phyloP scores from a whole-genome alignment of 64 coral and sea anemone genomes.

The Acropora tenuis region DNA sequence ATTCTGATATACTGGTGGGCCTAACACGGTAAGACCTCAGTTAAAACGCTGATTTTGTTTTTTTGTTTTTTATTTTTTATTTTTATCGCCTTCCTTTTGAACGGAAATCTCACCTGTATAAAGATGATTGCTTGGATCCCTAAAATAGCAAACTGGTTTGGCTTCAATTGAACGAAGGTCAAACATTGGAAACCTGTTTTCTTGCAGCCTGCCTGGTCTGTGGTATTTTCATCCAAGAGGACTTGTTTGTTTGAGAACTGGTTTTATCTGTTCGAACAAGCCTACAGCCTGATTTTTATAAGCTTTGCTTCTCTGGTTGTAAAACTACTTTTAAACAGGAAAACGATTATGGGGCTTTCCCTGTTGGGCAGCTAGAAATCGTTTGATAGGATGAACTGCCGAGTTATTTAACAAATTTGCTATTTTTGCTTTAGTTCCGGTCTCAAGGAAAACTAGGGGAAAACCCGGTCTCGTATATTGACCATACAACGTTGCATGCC shows the following conservation, averaged over 20 bases:
- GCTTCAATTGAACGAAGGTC: background rate
- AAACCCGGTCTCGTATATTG: background rate
- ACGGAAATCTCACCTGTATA: slow-evolving; percentile 6
- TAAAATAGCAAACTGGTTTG: background rate
- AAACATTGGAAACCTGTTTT: slow-evolving; percentile 2
- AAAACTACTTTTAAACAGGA: background rate
- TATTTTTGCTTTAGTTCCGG: no score
- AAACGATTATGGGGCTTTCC: background rate
- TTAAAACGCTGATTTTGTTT: background rate
- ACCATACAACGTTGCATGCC: no score
- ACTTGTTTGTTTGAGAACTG: background rate
- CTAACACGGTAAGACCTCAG: background rate
- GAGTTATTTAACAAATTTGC: background rate
- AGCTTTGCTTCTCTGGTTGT: background rate
- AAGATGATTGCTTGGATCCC: background rate
- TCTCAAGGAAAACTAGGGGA: background rate
- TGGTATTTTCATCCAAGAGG: no score
- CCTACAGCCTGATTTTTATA: slow-evolving; percentile 4
- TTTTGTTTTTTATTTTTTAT: no score
- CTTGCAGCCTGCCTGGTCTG: no score
- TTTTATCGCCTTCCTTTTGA: background rate
- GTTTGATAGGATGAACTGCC: background rate
- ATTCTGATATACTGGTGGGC: background rate
- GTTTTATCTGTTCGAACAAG: slow-evolving; percentile 12
- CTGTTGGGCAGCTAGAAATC: slow-evolving; percentile 25